phyloP scores from a whole-genome alignment of 1,140 invertebrate species.

The Drosophila bifasciata region DNA sequence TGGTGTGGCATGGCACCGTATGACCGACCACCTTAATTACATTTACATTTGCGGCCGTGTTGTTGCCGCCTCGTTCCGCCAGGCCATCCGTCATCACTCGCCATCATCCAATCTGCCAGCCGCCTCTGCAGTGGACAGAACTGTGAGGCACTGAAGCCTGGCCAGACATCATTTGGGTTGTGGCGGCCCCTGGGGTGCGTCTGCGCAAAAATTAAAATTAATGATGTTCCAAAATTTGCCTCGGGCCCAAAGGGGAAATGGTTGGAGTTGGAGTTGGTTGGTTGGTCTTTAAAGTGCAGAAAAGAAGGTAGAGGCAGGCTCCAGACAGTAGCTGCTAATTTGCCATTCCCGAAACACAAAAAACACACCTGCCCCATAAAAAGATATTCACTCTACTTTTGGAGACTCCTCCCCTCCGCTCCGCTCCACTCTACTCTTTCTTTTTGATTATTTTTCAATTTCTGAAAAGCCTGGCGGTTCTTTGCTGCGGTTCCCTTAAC shows the following conservation, averaged over 20 bases:
- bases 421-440: too few relatives aligned
- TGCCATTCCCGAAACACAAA: slow-evolving; percentile 33
- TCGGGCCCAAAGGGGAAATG: slow-evolving; percentile 48
- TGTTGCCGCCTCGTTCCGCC: slow-evolving; percentile 31
- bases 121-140: slow-evolving; percentile 56
- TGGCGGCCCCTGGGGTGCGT: slow-evolving; percentile 51
- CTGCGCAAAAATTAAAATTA: slow-evolving; percentile 82
- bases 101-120: slow-evolving; percentile 9
- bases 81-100: slow-evolving; percentile 39
- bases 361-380: slow-evolving; percentile 44
- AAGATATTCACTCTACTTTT: slow-evolving; percentile 17
- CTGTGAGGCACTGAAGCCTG: slow-evolving; percentile 52
- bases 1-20: slow-evolving; percentile 34
- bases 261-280: slow-evolving; percentile 1
- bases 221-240: slow-evolving; percentile 71
- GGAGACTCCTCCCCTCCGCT: not conserved
- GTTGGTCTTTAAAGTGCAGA: slow-evolving; percentile 8
- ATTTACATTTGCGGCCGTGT: slow-evolving; percentile 33
- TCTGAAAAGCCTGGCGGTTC: slow-evolving; percentile 31
- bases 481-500: slow-evolving; percentile 54
- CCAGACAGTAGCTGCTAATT: slow-evolving; percentile 71
- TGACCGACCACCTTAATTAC: slow-evolving; percentile 52
- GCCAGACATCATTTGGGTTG: slow-evolving; percentile 8
- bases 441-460: slow-evolving; percentile 25
- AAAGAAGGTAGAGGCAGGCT: slow-evolving; percentile 16